Base-by-base conservation (phyloP, 1,140 invertebrate species). In the Ceratosolen solmsi region DNA sequence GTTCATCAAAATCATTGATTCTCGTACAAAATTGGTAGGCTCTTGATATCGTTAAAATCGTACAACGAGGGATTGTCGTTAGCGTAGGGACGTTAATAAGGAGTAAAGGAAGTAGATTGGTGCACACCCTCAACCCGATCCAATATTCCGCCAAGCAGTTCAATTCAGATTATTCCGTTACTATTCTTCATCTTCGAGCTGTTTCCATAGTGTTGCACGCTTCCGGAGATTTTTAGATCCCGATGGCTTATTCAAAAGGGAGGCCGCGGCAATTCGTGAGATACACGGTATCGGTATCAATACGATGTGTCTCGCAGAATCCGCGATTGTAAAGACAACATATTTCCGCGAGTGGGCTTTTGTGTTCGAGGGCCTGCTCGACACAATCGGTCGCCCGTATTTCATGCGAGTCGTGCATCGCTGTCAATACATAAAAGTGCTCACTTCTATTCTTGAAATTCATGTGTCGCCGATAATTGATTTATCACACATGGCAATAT, bases 391-490 rank as follows among this genome's bases (percentile, higher is more conserved):
- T 0, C 51, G 33, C 5, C 71, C 60, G 72, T 81, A 81, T 81
- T 75, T 81, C 79, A 81, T 81, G 41, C 73, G 49, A 82, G 80
- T 82, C 80, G 80, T 82, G 80, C 80, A 72, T 77, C 74, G 60
- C 30, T 33, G 60, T 76, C 63, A 60, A 76, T 82, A 76, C 68
- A 77, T 56, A 82, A 82, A 77, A 82, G 36, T 82, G 60, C 80
- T 77, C 80, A 77, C 80, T 72, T 82, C 68, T 82, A 76, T 82
- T 77, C 72, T 65, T 77, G 58, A 72, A 82, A 82, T 82, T 82
- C 80, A 77, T 77, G 74, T 76, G 74, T 82, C 70, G 74, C 36
- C 70, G 75, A 73, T 82, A 82, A 82, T 82, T 82, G 81, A 82
- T 82, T 82, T 82, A 82, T 82, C 81, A 82, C 80, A 36, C 70